Percentiles rank a stretch among this genome's conserved stretches.
phyloP scores from a whole-genome alignment of 2,888 invertebrate species.

The Omphaloscelis lunosa region DNA sequence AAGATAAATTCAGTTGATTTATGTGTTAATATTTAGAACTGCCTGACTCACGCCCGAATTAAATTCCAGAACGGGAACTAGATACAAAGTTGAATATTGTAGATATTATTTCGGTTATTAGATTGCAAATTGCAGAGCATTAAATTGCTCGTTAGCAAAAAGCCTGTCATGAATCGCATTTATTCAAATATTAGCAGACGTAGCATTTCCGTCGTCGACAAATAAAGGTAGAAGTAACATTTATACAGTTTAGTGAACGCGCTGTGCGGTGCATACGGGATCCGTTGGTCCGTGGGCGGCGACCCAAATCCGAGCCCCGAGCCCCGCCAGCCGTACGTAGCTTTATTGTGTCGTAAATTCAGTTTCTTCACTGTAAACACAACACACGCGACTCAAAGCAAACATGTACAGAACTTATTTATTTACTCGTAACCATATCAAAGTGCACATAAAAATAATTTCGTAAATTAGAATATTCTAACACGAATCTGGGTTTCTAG shows the following conservation, averaged over 20 bases:
- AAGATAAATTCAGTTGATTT: slow-evolving; percentile 56
- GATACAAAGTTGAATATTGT: slow-evolving; percentile 39
- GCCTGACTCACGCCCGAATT: slow-evolving; percentile 31
- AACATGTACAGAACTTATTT: slow-evolving; percentile 62
- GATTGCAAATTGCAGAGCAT: slow-evolving; percentile 30
- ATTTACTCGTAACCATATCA: slow-evolving; percentile 62
- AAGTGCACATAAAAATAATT: slow-evolving; percentile 45
- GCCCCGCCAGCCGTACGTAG: slow-evolving; percentile 67
- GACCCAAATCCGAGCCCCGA: slow-evolving; percentile 61
- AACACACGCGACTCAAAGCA: slow-evolving; percentile 74
- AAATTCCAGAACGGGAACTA: slow-evolving; percentile 40
- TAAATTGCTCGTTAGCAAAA: slow-evolving; percentile 11
- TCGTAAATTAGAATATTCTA: slow-evolving; percentile 40
- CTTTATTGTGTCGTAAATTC: slow-evolving; percentile 85
- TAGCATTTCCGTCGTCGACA: slow-evolving; percentile 43
- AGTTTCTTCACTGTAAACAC: slow-evolving; percentile 74
- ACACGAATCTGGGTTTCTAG: slow-evolving; percentile 50
- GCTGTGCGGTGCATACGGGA: slow-evolving; percentile 58
- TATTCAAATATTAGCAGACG: slow-evolving; percentile 45
- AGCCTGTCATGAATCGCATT: slow-evolving; percentile 10
- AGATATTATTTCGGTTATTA: slow-evolving; percentile 25
- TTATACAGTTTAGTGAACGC: slow-evolving; percentile 59
- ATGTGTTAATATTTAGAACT: slow-evolving; percentile 55
- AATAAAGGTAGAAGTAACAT: slow-evolving; percentile 56
- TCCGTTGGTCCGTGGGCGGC: slow-evolving; percentile 63